Evolutionary conservation across 1,140 invertebrate species (phyloP).

Genomic region (Melitaea cinxia): DNA sequence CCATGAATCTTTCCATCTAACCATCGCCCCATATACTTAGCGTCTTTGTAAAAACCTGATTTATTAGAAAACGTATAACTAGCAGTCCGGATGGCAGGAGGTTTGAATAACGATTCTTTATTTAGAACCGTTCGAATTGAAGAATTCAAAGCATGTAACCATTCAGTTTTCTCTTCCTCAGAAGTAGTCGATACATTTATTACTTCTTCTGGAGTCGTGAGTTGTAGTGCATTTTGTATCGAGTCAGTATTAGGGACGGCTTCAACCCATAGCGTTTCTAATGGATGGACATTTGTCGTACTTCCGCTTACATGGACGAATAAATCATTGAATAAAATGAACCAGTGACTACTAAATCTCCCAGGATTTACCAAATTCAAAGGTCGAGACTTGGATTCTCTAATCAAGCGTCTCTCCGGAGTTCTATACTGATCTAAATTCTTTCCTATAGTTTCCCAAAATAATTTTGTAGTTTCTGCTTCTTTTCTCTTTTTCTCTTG

Average conservation of each 20-base stretch:
- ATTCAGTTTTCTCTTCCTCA: constrained; percentile 88
- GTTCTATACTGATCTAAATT: constrained; percentile 85
- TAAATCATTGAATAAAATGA: constrained; percentile 89
- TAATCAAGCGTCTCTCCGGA: constrained; percentile 87
- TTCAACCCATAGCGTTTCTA: constrained; percentile 92
- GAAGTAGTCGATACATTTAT: constrained; percentile 86
- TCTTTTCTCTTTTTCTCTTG: constrained; percentile 84
- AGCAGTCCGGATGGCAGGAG: constrained; percentile 87
- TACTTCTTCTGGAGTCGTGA: constrained; percentile 90
- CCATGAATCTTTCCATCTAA: constrained; percentile 91
- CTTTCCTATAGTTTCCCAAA: constrained; percentile 89
- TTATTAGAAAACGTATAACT: constrained; percentile 88
- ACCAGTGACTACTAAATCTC: constrained; percentile 88
- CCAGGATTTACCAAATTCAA: constrained; percentile 86
- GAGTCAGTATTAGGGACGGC: constrained; percentile 76
- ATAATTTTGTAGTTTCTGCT: constrained; percentile 87
- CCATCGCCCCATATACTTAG: constrained; percentile 90
- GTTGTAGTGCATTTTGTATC: constrained; percentile 84
- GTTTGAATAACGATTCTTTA: constrained; percentile 80
- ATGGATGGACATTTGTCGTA: constrained; percentile 83
- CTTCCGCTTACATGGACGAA: constrained; percentile 87
- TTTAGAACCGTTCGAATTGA: constrained; percentile 84
- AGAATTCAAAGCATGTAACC: constrained; percentile 87
- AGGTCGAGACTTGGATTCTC: constrained; percentile 88
- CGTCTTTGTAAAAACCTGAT: constrained; percentile 87